Base-by-base conservation (phyloP, 1,140 invertebrate species). In the Caenorhabditis latens region DNA sequence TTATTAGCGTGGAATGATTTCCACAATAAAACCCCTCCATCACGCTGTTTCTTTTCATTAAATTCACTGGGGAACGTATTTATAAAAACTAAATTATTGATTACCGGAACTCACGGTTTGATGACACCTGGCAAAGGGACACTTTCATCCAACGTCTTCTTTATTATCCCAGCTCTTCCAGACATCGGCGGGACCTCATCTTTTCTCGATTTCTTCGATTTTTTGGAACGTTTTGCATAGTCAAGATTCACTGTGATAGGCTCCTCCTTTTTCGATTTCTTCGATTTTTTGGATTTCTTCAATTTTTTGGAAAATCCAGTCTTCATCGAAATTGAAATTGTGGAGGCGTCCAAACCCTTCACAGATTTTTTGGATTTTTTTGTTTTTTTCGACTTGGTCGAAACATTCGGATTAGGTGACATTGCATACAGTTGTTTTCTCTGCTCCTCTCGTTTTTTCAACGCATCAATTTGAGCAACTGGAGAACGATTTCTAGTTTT, bases 231-330 rank as follows among this genome's bases (percentile, higher is more conserved):
- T 43, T 71, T 71, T 14, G 65, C 43, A 13, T n/a, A 61, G n/a
- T 61, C 57, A 9, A n/a, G 8, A 61, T 61, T n/a, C 57, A 61
- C n/a, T 9, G 2, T 9, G 19, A n/a, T n/a, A 14, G 3, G n/a
- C 9, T 61, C n/a, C 21, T 14, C 4, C 57, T 24, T 61, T n/a
- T 67, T 67, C 19, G 19, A 46, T 19, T 46, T 58, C n/a, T 11
- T 79, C 43, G 71, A 79, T 79, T 79, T 79, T 8, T 48, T 79
- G 11, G 71, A 79, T 50, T 65, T 65, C 6, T 5, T 50, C 46
- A 32, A 32, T 32, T 32, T 32, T 32, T 32, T 32, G 32, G 32
- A 32, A 32, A 32, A 32, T 32, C 32, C 32, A 32, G 32, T 32
- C 32, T 32, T 32, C 32, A 32, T 32, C 2, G 32, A 32, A 32